Conservation (phyloP, 2,113 vertebrate species). For the Clarias gariepinus region DNA sequence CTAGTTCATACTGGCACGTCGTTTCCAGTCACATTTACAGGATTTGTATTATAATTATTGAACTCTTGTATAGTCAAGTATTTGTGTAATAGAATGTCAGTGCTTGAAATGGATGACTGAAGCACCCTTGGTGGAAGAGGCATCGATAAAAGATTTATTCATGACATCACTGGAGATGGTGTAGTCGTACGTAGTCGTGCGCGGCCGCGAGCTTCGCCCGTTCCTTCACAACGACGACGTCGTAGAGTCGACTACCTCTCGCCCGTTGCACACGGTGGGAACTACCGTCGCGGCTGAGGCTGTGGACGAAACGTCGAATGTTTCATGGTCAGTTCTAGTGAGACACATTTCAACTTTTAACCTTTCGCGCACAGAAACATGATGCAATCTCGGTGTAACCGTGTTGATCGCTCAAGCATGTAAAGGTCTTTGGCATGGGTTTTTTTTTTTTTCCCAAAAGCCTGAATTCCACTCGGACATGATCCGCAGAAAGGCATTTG, state of each 20-base stretch:
- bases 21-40: slow-evolving; percentile 45
- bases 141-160: slow-evolving; percentile 2
- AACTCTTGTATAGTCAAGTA: slow-evolving; percentile 10
- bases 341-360: not conserved
- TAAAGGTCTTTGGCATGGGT: not conserved
- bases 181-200: slow-evolving; percentile 1
- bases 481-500: not conserved
- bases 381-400: slow-evolving; percentile 7
- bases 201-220: not conserved
- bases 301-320: slow-evolving; percentile 52
- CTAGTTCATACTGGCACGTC: slow-evolving; percentile 31
- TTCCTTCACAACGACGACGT: slow-evolving; percentile 90
- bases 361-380: not conserved
- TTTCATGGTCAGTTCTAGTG: not conserved
- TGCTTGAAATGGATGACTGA: slow-evolving; percentile 27
- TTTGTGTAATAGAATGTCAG: slow-evolving; percentile 4
- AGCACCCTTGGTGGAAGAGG: slow-evolving; percentile 39
- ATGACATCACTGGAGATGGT: slow-evolving; percentile 28
- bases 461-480: not conserved
- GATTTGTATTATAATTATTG: not conserved
- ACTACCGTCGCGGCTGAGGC: slow-evolving; percentile 84
- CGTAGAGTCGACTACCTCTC: slow-evolving; percentile 95
- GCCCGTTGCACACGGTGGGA: slow-evolving; percentile 93
- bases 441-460: not conserved
- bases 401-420: not conserved